A percentile compares a stretch with the other conserved stretches of the same genome.
Evolutionary conservation across 2,113 vertebrate species (phyloP).

Genomic region (Mus spicilegus): DNA sequence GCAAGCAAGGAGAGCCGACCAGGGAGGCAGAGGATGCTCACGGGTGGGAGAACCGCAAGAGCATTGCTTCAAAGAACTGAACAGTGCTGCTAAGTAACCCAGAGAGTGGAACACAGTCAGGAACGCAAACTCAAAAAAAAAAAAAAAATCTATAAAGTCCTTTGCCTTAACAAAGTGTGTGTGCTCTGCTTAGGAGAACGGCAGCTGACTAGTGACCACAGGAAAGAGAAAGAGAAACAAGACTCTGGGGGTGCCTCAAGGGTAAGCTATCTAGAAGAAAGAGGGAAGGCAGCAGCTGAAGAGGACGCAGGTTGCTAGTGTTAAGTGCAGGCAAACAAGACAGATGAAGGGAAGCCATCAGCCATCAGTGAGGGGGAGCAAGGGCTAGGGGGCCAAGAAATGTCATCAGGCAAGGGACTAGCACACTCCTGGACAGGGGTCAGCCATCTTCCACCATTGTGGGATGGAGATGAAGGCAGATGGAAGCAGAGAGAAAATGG

Average conservation of each 20-base stretch:
- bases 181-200: conserved; percentile 5
- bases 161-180: neutral
- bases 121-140: neutral
- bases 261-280: neutral
- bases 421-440: neutral
- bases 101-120: neutral
- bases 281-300: conserved; percentile 9
- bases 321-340: neutral
- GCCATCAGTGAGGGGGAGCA: neutral
- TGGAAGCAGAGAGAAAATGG: neutral
- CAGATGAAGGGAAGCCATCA: neutral
- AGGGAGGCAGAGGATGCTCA: neutral
- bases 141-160: neutral
- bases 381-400: neutral
- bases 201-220: neutral
- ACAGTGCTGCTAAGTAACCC: neutral
- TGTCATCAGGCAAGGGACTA: neutral
- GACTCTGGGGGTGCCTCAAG: neutral
- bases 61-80: neutral
- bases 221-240: conserved; percentile 45
- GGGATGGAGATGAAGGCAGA: neutral
- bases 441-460: neutral
- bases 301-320: neutral
- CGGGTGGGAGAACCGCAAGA: neutral
- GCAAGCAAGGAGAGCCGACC: neutral